Percentiles rank a stretch among this genome's conserved stretches.
These are phyloP conservation scores for Andrena hattorfiana DNA, from an alignment of 2,888 invertebrate species.

Conservation along the genomic window DNA sequence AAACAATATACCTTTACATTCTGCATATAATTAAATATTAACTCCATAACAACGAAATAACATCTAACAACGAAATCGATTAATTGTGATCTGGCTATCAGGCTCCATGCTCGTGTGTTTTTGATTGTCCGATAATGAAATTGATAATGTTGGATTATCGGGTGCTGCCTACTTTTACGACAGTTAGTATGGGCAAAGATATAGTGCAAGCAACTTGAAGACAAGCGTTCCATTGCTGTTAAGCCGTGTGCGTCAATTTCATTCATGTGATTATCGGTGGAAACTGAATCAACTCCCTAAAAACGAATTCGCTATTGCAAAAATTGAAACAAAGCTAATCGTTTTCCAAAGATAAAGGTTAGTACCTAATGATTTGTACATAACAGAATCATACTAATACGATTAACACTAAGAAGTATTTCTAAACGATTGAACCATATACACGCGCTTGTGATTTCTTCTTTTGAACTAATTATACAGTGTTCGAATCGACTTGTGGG, in stretches of 20 bases:
- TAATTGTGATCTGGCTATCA: conserved; percentile 33
- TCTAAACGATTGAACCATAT: not conserved
- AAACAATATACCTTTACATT: not conserved
- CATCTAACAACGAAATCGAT: not conserved
- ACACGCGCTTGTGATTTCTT: not conserved
- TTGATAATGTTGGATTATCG: conserved; percentile 64
- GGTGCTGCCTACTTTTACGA: conserved; percentile 41
- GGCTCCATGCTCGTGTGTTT: conserved; percentile 21
- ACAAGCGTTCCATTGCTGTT: conserved; percentile 15
- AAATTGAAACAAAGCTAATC: not conserved
- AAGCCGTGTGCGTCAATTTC: not conserved
- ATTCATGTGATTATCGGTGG: not conserved
- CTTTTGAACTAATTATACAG: not conserved
- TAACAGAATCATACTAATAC: too few species aligned
- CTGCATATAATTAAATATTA: not conserved
- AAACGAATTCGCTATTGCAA: not conserved
- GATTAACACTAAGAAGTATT: not conserved
- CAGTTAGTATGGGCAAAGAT: conserved; percentile 61
- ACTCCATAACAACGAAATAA: not conserved
- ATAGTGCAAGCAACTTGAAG: conserved; percentile 30
- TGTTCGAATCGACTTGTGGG: not conserved
- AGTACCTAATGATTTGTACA: not conserved
- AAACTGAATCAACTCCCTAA: conserved; percentile 1
- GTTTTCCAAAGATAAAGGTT: conserved; percentile 20
- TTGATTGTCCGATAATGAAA: conserved; percentile 53